These are phyloP conservation scores for Rhopilema esculentum DNA, from an alignment of 30 jellyfish, hydroid and myxozoan species.

Conservation along the genomic window DNA sequence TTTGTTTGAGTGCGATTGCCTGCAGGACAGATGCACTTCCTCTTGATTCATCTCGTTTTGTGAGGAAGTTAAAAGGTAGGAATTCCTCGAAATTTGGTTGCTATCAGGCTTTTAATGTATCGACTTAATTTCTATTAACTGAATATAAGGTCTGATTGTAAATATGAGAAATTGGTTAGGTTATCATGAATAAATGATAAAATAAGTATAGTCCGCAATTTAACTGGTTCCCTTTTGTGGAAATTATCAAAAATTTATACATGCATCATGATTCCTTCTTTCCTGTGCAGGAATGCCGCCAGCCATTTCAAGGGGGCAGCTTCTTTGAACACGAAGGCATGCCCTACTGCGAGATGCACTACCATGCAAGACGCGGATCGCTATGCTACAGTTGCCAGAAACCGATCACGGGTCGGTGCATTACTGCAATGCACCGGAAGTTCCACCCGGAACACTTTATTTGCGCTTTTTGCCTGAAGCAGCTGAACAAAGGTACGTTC, in stretches of 20 bases:
- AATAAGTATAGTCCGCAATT: too few relatives aligned
- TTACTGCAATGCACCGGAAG: constrained; percentile 96
- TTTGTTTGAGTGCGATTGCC: too few relatives aligned
- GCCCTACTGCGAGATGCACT: constrained; percentile 98
- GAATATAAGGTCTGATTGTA: too few relatives aligned
- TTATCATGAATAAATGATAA: too few relatives aligned
- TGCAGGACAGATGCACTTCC: too few relatives aligned
- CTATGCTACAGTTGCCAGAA: constrained; percentile 96
- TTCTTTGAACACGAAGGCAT: constrained; percentile 95
- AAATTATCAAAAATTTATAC: not conserved
- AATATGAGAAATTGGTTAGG: too few relatives aligned
- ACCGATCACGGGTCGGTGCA: constrained; percentile 95
- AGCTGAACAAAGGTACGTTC: constrained; percentile 92
- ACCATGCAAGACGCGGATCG: constrained; percentile 98
- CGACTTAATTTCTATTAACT: too few relatives aligned
- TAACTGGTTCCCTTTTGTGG: too few relatives aligned
- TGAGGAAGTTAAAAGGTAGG: too few relatives aligned
- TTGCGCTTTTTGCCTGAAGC: constrained; percentile 96
- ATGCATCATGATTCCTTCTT: not conserved
- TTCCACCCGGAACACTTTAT: constrained; percentile 98
- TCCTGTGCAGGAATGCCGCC: constrained; percentile 85
- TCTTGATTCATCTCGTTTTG: too few relatives aligned
- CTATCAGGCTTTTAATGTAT: too few relatives aligned
- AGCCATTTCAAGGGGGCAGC: constrained; percentile 92
- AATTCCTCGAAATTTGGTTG: too few relatives aligned